These are phyloP conservation scores for Akabosia matsudoensis DNA, from an alignment of 1,140 invertebrate species.

Conservation along the genomic window DNA sequence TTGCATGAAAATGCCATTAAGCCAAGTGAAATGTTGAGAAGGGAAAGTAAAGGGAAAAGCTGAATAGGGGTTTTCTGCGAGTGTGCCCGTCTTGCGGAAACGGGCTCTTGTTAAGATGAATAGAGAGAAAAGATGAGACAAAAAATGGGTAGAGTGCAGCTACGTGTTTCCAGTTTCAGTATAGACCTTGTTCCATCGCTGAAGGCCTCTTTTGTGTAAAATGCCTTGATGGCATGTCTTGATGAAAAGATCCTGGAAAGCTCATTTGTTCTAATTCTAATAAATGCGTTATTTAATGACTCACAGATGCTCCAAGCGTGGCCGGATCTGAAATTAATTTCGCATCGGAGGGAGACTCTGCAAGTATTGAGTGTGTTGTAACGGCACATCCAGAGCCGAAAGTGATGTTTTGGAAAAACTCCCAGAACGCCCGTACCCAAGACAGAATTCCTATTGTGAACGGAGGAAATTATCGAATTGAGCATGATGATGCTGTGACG, in stretches of 20 bases:
- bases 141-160: too few relatives aligned
- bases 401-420: slow-evolving; percentile 73
- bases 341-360: slow-evolving; percentile 66
- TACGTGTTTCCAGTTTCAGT: neutral
- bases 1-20: slow-evolving; percentile 20
- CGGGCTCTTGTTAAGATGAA: too few relatives aligned
- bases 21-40: neutral
- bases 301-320: slow-evolving; percentile 67
- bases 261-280: slow-evolving; percentile 20
- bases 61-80: neutral
- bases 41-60: neutral
- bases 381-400: slow-evolving; percentile 68
- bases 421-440: too few relatives aligned
- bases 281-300: slow-evolving; percentile 21
- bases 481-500: slow-evolving; percentile 42
- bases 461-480: slow-evolving; percentile 67
- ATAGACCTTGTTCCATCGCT: neutral
- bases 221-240: neutral
- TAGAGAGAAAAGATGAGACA: neutral
- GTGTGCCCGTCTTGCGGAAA: too few relatives aligned
- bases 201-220: neutral
- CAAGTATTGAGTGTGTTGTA: slow-evolving; percentile 69
- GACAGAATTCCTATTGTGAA: slow-evolving; percentile 68
- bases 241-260: neutral
- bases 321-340: slow-evolving; percentile 70